These are phyloP conservation scores for Portevinia maculata DNA, from an alignment of 2,888 invertebrate species.

Conservation along the genomic window DNA sequence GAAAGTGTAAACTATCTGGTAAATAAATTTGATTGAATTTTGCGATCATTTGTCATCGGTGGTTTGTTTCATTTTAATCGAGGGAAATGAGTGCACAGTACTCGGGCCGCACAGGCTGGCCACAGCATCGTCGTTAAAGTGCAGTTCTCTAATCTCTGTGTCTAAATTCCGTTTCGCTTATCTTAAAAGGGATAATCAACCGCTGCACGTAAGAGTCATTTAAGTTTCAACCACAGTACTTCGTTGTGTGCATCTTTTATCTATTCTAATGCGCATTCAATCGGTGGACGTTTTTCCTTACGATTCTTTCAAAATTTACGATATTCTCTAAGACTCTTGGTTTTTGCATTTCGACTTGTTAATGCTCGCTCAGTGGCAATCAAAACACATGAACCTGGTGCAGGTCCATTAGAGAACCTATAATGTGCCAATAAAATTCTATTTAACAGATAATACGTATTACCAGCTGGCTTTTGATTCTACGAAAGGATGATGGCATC, in stretches of 20 bases:
- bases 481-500: neutral
- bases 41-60: no score
- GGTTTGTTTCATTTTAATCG: no score
- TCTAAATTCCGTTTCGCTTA: slow-evolving; percentile 10
- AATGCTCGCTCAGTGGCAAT: slow-evolving; percentile 57
- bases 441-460: slow-evolving; percentile 71
- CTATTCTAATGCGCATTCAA: slow-evolving; percentile 38
- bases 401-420: slow-evolving; percentile 48
- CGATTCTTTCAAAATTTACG: slow-evolving; percentile 36
- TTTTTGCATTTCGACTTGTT: slow-evolving; percentile 34
- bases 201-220: slow-evolving; percentile 47
- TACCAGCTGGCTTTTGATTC: slow-evolving; percentile 46
- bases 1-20: neutral
- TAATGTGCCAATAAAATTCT: slow-evolving; percentile 64
- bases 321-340: neutral
- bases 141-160: no score
- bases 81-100: no score
- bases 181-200: slow-evolving; percentile 54
- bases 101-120: no score
- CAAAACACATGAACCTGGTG: neutral
- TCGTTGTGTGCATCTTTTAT: slow-evolving; percentile 14
- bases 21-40: neutral
- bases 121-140: no score
- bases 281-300: slow-evolving; percentile 30
- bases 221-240: slow-evolving; percentile 31